Evolutionary conservation across 2,888 invertebrate genomes (phyloP), one percentile per base, ranked within the genome.

Genomic region (Orthosia gracilis): DNA sequence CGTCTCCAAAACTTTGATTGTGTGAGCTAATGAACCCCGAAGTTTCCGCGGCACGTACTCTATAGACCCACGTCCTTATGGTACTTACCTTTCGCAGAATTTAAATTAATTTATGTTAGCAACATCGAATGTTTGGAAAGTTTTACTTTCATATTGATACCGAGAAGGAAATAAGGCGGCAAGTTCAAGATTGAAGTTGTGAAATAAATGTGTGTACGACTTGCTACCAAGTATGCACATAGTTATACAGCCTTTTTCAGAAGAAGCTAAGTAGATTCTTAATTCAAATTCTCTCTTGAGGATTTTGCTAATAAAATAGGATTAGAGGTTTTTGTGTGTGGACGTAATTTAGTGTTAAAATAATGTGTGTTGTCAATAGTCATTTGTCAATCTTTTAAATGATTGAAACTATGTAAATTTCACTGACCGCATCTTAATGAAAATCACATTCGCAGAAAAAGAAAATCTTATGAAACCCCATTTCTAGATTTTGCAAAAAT

Each of bases 31-130:
- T 91, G 84, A 91, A 85, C 47, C 62, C 40, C 52, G 18, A 78
- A 86, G 85, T 87, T 89, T 85, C 82, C 80, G 65, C 69, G 86
- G 88, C 92, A 92, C 91, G 92, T 91, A 87, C 76, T 87, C 83
- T 78, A 87, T 86, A 80, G 84, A 87, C 87, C 87, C 91, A 89
- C 91, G 91, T 90, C 83, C 84, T 85, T 80, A 81, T 69, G 63
- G n/a, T 78, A 79, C 76, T 76, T 77, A 73, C 57, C 55, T 40
- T 59, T 75, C 68, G 57, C 23, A 75, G 78, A 88, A 83, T 85
- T 87, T 85, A 78, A 85, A 88, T 82, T 77, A 68, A 49, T 63
- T 79, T 62, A 62, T 66, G n/a, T 26, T 52, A 23, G 18, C 17
- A 54, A 54, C 50, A 71, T 71, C 18, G 40, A 61, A 63, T 18